Evolutionary conservation across 2,888 invertebrate genomes (phyloP), one percentile per base, ranked within the genome.

Genomic region (Biston betularia): DNA sequence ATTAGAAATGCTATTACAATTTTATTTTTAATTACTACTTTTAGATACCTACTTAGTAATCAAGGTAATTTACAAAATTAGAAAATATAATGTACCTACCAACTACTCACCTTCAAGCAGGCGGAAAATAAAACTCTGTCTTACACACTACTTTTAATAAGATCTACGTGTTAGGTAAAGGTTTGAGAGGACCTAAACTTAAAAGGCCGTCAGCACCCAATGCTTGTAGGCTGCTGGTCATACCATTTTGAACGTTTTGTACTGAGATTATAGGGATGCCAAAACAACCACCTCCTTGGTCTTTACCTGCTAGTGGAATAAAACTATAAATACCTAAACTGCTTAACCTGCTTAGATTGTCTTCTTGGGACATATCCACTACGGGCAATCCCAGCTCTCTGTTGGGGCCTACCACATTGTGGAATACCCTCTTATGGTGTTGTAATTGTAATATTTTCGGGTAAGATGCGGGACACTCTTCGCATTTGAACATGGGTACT

Each of bases 381-480:
- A 97, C 95, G 0, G 97, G 97, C 75, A 97, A 88, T 0, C 96
- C 97, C 65, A 97, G 87, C 78, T 97, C 97, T 64, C 91, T 83
- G 66, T 90, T 89, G 0, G 90, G 85, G 1, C 93, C 93, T 0
- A 85, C 79, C 0, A 90, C 88, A 70, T 94, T 94, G 72, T 94
- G 94, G 71, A 94, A 91, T 11, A 90, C 87, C 57, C 92, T 82
- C 83, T 94, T 93, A 84, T 94, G 84, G 59, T 95, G 95, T 75
- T 96, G 96, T 46, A 96, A 90, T 80, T 97, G 97, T 72, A 95
- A 94, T 0, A 94, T 94, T 58, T 96, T 96, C 0, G 96, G 96
- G 80, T 96, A 97, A 40, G 96, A 95, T 0, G 96, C 96, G 0
- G 96, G 95, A 77, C 97, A 97, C 54, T 96, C 92, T 75, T 96